These are phyloP conservation scores for Nephrocerus scutellatus DNA, from an alignment of 2,888 invertebrate species.

Conservation along the genomic window DNA sequence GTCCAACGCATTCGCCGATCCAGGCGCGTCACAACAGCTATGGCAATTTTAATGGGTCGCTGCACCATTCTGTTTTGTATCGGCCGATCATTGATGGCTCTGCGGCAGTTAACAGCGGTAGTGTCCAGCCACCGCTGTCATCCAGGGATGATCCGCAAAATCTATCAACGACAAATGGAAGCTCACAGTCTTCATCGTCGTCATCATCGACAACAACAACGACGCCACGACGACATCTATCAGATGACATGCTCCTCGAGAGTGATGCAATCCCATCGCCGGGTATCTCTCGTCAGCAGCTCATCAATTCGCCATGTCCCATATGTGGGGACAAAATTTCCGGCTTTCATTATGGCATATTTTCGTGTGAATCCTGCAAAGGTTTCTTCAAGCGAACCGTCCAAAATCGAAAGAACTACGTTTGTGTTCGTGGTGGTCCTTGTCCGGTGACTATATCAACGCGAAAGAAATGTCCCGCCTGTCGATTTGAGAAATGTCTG, in stretches of 20 bases:
- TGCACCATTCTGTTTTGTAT: constrained; percentile 54
- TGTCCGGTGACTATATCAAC: constrained; percentile 91
- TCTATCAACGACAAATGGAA: constrained; percentile 19
- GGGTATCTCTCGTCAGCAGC: constrained; percentile 80
- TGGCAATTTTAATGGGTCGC: constrained; percentile 36
- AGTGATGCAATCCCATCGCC: constrained; percentile 51
- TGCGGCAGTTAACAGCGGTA: constrained; percentile 22
- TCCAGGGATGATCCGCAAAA: constrained; percentile 22
- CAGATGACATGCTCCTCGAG: constrained; percentile 32
- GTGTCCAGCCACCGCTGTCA: constrained; percentile 20
- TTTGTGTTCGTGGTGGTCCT: constrained; percentile 81
- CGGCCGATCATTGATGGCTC: no score
- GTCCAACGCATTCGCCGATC: constrained; percentile 83
- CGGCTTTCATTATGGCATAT: constrained; percentile 96
- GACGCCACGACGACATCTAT: constrained; percentile 24
- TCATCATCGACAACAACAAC: constrained; percentile 35
- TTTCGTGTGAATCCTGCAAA: constrained; percentile 96
- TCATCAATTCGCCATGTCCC: constrained; percentile 89
- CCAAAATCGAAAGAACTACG: constrained; percentile 96
- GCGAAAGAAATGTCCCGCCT: constrained; percentile 94
- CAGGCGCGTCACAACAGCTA: constrained; percentile 56
- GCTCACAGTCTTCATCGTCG: neutral
- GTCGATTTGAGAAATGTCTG: constrained; percentile 91
- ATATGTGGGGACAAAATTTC: constrained; percentile 94
- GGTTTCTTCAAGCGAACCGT: constrained; percentile 97